Conservation (phyloP, 2,113 vertebrate species). For the Chrysemys picta region DNA sequence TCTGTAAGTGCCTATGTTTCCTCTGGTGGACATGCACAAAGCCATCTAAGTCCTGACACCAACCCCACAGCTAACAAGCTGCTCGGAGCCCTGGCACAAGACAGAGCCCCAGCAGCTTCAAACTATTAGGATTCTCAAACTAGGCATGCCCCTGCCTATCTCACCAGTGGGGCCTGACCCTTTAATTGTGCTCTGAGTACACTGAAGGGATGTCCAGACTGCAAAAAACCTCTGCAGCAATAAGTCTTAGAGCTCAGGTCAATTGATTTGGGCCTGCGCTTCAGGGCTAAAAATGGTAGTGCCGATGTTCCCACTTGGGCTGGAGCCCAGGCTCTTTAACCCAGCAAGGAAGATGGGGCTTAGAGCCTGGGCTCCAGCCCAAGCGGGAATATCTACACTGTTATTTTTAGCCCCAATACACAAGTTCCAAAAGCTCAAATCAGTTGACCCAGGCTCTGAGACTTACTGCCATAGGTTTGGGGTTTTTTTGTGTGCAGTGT, state of each 20-base stretch:
- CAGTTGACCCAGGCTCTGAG: not conserved
- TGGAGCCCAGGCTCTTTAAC: not conserved
- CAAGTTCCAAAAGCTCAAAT: not conserved
- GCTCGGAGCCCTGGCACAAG: not conserved
- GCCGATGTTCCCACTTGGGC: not conserved
- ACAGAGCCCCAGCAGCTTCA: not conserved
- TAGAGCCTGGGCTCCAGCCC: not conserved
- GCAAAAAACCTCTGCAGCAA: not conserved
- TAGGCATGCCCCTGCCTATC: not conserved
- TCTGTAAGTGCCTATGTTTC: not conserved
- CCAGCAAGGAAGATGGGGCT: not conserved
- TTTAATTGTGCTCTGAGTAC: not conserved
- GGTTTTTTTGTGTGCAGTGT: not conserved
- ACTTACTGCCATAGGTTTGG: not conserved
- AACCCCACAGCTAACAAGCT: not conserved
- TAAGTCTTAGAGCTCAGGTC: not conserved
- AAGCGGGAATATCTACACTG: not conserved
- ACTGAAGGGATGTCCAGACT: not conserved
- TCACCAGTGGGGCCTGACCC: not conserved
- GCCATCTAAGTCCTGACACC: not conserved
- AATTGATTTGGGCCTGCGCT: not conserved
- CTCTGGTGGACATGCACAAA: not conserved
- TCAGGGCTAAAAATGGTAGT: not conserved
- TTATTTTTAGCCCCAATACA: not conserved
- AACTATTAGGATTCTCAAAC: not conserved